Percentiles rank a stretch among this genome's conserved stretches.
These are phyloP conservation scores for Caenorhabditis imperialis DNA, from an alignment of 2,888 invertebrate species.

Conservation along the genomic window DNA sequence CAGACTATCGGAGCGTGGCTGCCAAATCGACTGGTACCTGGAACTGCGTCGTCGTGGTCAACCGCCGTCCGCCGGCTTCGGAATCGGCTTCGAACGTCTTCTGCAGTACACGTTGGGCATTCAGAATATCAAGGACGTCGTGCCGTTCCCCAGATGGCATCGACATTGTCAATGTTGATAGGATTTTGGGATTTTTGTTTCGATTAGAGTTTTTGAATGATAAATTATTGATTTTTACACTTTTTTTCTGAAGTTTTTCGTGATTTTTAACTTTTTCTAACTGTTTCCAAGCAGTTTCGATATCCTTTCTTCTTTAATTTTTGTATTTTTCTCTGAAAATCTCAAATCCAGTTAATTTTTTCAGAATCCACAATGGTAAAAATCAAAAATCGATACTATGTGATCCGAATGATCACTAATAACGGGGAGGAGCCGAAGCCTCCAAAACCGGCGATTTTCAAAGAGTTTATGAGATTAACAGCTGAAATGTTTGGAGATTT, in stretches of 20 bases:
- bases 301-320: neutral
- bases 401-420: constrained; percentile 50
- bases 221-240: constrained; percentile 12
- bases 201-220: constrained; percentile 6
- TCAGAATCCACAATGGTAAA: constrained; percentile 59
- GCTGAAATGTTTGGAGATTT: constrained; percentile 63
- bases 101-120: constrained; percentile 85
- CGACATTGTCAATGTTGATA: constrained; percentile 76
- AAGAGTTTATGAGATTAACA: constrained; percentile 50
- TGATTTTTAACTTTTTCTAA: constrained; percentile 2
- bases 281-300: constrained; percentile 2
- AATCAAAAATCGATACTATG: constrained; percentile 57
- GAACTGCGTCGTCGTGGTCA: constrained; percentile 86
- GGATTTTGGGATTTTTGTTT: neutral
- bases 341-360: no score
- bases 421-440: constrained; percentile 26
- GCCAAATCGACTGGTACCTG: constrained; percentile 68
- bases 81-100: constrained; percentile 93
- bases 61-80: constrained; percentile 93
- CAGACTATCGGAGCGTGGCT: constrained; percentile 2
- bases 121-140: constrained; percentile 91
- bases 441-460: constrained; percentile 26
- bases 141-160: constrained; percentile 95
- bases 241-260: neutral
- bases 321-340: neutral